phyloP scores from a whole-genome alignment of 1,140 invertebrate genomes.

The Panagrolaimus sp. region DNA sequence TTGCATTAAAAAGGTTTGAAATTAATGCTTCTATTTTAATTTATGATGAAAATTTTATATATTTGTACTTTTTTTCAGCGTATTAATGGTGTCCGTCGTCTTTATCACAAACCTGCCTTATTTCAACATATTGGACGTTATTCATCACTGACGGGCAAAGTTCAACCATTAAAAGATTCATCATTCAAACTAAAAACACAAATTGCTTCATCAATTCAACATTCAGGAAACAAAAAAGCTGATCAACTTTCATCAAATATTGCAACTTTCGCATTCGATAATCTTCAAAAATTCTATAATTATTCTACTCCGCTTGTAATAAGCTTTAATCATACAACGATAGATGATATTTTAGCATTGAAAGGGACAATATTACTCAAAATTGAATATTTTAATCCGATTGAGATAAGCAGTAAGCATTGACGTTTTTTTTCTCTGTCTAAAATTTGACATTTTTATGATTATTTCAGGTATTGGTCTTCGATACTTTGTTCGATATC shows the following conservation, averaged over 20 bases:
- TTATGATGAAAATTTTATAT: too few species aligned
- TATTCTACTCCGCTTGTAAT: not conserved
- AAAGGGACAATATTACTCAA: not conserved
- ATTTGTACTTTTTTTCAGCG: too few species aligned
- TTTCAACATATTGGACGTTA: constrained; percentile 92
- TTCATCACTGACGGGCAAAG: constrained; percentile 92
- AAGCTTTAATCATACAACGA: not conserved
- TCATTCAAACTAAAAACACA: not conserved
- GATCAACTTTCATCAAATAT: not conserved
- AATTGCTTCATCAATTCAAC: not conserved
- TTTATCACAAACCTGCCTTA: constrained; percentile 77
- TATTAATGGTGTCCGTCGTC: constrained; percentile 22
- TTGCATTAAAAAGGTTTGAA: constrained; percentile 35
- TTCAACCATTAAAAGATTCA: constrained; percentile 82
- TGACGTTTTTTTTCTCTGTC: too few species aligned
- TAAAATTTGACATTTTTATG: too few species aligned
- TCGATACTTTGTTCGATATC: too few species aligned
- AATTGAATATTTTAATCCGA: too few species aligned
- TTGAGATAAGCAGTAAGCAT: too few species aligned
- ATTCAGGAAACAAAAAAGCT: not conserved
- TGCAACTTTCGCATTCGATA: not conserved
- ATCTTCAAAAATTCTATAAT: not conserved
- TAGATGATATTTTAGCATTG: not conserved
- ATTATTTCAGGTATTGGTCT: too few species aligned
- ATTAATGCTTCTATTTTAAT: too few species aligned